Conservation (phyloP, 1,140 invertebrate species). For the Apolygus lucorum region DNA sequence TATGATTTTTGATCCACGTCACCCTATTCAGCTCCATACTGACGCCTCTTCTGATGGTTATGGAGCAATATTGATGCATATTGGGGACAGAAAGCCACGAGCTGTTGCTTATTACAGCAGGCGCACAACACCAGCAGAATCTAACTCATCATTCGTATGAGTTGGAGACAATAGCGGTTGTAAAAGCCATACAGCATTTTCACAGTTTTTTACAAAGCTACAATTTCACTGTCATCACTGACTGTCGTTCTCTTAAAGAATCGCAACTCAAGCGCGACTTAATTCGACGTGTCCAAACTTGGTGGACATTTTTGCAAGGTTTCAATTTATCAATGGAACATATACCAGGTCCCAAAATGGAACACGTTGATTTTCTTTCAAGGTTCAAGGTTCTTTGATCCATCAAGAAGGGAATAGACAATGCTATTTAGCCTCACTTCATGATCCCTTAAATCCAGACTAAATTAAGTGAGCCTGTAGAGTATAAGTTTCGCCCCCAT, state of each 20-base stretch:
- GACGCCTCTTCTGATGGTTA: slow-evolving; percentile 31
- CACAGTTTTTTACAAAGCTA: background rate
- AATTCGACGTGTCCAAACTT: background rate
- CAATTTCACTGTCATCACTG: background rate
- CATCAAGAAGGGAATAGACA: too few relatives aligned
- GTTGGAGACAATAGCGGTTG: slow-evolving; percentile 4
- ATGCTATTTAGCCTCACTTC: too few relatives aligned
- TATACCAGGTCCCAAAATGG: background rate
- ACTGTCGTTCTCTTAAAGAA: slow-evolving; percentile 3
- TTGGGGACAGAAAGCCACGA: slow-evolving; percentile 20
- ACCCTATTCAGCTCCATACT: slow-evolving; percentile 35
- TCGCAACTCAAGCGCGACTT: background rate
- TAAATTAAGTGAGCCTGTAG: too few relatives aligned
- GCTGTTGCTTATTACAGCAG: slow-evolving; percentile 29
- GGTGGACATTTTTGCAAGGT: slow-evolving; percentile 3
- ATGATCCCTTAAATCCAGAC: too few relatives aligned
- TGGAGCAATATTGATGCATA: slow-evolving; percentile 28
- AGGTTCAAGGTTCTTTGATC: background rate
- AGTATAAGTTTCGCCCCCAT: too few relatives aligned
- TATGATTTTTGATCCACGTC: slow-evolving; percentile 36
- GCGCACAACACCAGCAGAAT: background rate
- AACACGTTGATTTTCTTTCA: slow-evolving; percentile 12
- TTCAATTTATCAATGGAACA: slow-evolving; percentile 2
- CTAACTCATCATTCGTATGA: background rate
- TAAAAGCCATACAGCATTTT: slow-evolving; percentile 3